Conservation (phyloP, 2,888 invertebrate genomes). For the Cheilosia pagana region DNA sequence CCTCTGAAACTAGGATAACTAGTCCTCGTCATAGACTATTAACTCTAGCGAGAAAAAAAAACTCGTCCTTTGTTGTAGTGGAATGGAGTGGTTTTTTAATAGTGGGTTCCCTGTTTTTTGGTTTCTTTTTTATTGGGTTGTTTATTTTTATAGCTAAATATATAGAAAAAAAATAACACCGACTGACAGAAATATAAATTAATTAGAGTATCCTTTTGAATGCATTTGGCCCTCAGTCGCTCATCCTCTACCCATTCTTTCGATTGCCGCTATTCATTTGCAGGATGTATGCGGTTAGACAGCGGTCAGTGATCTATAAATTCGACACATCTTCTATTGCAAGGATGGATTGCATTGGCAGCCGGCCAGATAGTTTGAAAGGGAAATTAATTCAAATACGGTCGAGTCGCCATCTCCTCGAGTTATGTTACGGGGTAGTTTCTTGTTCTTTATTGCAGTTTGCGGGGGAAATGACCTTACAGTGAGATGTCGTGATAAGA, state of each 20-base stretch:
- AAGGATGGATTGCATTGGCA: conserved; percentile 40
- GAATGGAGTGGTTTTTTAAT: conserved; percentile 27
- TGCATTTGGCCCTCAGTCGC: conserved; percentile 21
- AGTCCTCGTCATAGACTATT: conserved; percentile 71
- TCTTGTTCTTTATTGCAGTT: conserved; percentile 11
- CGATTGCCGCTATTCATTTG: conserved; percentile 37
- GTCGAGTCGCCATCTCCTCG: not conserved
- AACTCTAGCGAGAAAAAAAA: conserved; percentile 37
- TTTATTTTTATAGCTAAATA: conserved; percentile 66
- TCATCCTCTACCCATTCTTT: conserved; percentile 26
- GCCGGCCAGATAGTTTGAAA: conserved; percentile 25
- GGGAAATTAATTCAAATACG: not conserved
- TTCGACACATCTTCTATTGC: conserved; percentile 52
- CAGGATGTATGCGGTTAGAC: conserved; percentile 63
- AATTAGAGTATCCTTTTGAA: conserved; percentile 66
- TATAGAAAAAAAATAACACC: conserved; percentile 31
- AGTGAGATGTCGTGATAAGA: conserved; percentile 57
- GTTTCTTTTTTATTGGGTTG: conserved; percentile 54
- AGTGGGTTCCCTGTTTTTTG: conserved; percentile 37
- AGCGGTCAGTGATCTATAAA: conserved; percentile 71
- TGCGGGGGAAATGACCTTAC: conserved; percentile 40
- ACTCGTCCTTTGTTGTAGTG: conserved; percentile 20
- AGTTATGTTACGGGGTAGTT: not conserved
- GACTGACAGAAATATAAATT: conserved; percentile 58
- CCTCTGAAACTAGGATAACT: conserved; percentile 53